Base-by-base conservation (phyloP, 1,140 invertebrate genomes). In the Drosophila setifemur region DNA sequence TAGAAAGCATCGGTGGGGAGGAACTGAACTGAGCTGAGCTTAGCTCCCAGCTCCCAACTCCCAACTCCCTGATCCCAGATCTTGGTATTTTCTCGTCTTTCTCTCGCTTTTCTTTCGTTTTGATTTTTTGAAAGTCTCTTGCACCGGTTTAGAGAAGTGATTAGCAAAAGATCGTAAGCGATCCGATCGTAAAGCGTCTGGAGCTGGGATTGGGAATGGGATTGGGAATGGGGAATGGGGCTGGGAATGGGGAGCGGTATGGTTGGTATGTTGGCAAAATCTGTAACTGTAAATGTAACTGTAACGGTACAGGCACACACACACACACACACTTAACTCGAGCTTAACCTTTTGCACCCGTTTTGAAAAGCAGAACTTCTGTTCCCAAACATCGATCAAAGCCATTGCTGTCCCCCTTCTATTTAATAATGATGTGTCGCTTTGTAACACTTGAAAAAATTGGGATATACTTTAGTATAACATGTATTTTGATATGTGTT, bases 121-220 rank as follows among this genome's bases (percentile, higher is more conserved):
- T 68, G 42, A 26, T 26, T 54, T 72, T 78, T 82, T 83, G 73
- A 83, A 78, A 83, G 73, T 77, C 40, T 76, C 2, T 43, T 82
- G 77, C 72, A 70, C 77, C 67, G 74, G 72, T 82, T 72, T 63
- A 73, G 43, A 61, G 33, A 53, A 72, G 57, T 77, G 67, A 83
- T 82, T 83, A 67, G 68, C 44, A 16, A 50, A 70, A 69, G 42
- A 66, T 12, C 60, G 14, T n/a, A n/a, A n/a, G n/a, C n/a, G n/a
- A n/a, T n/a, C n/a, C n/a, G n/a, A n/a, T n/a, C n/a, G n/a, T n/a
- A n/a, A n/a, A 64, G 14, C 33, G 14, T 12, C 29, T 5, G 4
- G 3, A 12, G 29, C n/a, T n/a, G n/a, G n/a, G n/a, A n/a, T n/a
- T n/a, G 29, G 29, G 7, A 2, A 12, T 4, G 29, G 31, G 3